Evolutionary conservation across 2,888 invertebrate species (phyloP).

Genomic region (Phyto melanocephala): DNA sequence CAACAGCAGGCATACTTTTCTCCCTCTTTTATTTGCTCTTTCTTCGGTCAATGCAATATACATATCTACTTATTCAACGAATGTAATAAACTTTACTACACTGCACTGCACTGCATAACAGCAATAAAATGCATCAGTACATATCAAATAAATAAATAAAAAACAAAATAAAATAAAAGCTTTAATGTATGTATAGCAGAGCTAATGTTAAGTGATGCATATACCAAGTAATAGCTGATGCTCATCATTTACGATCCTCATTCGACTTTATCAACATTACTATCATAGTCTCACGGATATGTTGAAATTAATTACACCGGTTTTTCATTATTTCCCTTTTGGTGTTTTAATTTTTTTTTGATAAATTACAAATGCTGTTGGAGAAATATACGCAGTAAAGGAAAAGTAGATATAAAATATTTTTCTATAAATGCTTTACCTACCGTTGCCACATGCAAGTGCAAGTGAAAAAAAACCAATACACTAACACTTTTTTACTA

Average conservation of each 20-base stretch:
- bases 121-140: conserved; percentile 26
- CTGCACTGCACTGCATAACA: neutral
- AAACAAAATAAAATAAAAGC: neutral
- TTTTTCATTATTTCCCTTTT: conserved; percentile 37
- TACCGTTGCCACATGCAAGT: no score
- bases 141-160: conserved; percentile 29
- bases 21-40: neutral
- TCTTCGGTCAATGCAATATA: neutral
- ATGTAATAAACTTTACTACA: neutral
- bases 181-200: neutral
- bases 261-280: conserved; percentile 43
- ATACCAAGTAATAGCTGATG: neutral
- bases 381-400: neutral
- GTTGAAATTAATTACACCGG: conserved; percentile 60
- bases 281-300: conserved; percentile 55
- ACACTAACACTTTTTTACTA: no score
- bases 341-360: neutral
- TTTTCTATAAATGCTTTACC: conserved; percentile 5
- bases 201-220: neutral
- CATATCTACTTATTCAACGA: neutral
- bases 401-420: conserved; percentile 16
- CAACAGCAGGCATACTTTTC: neutral
- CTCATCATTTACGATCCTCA: conserved; percentile 35
- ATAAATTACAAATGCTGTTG: neutral
- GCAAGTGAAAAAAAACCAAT: no score